Evolutionary conservation across 2,113 vertebrate species (phyloP), one percentile per base, ranked within the genome.

Genomic region (Hystrix brachyura): DNA sequence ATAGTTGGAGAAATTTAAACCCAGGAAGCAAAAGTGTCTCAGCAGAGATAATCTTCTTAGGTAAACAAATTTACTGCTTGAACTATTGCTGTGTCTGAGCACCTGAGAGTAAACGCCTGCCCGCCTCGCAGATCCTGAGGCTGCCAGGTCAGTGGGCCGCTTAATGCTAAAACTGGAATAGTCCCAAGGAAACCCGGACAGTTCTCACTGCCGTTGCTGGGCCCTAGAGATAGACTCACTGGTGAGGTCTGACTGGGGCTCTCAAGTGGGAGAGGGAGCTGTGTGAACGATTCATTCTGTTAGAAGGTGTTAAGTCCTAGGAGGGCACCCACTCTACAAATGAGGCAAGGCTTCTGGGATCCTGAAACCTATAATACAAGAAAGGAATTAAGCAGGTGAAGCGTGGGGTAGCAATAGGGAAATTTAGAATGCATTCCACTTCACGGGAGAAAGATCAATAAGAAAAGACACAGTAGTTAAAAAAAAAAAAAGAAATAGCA

Each of bases 1-100:
- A 62, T 29, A 69, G 29, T 83, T 83, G n/a, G 69, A 87, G 69
- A 84, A 87, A 93, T 90, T 81, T 62, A 87, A 94, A 18, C 25
- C 43, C 27, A 55, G 57, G 48, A 74, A 93, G 43, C 19, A 93
- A 80, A 94, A 83, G 12, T 59, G 57, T 78, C 8, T 96, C 53
- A 79, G 53, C 55, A 71, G 62, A 92, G 29, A 82, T 71, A 82
- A 72, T 79, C 65, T 92, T 27, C 65, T 92, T 82, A 83, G n/a
- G 25, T 48, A 71, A 90, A 87, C 27, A 79, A 57, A 65, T 60
- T 59, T 60, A 88, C n/a, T 84, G 62, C 78, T 53, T 80, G n/a
- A 76, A 65, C 19, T 93, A 59, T 55, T 88, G 27, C 57, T 74
- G 64, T 67, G 10, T 86, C 57, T 74, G 6, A 83, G 29, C 46